Evolutionary conservation across 2,113 vertebrate genomes (phyloP).

Genomic region (Nibea albiflora): DNA sequence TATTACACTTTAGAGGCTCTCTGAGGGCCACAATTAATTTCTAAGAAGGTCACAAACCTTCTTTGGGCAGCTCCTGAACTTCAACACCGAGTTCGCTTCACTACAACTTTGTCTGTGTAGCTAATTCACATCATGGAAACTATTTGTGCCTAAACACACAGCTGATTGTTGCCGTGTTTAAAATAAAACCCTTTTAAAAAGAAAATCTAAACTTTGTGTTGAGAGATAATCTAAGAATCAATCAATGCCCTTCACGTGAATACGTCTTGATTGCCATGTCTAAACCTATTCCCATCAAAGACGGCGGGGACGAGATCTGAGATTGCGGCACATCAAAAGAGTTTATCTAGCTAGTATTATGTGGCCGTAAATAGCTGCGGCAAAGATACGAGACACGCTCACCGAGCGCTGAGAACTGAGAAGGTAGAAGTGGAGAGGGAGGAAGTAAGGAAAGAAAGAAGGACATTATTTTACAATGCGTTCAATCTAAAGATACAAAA

Average conservation of each 20-base stretch:
- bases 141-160: conserved; percentile 45
- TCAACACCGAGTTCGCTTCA: conserved; percentile 27
- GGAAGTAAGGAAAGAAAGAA: neutral
- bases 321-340: conserved; percentile 80
- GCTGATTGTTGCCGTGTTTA: conserved; percentile 56
- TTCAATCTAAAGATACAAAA: conserved; percentile 5
- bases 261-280: conserved; percentile 78
- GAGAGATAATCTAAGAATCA: conserved; percentile 78
- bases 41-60: conserved; percentile 22
- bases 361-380: conserved; percentile 69
- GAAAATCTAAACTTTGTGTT: conserved; percentile 63
- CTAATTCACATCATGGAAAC: conserved; percentile 60
- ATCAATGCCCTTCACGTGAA: conserved; percentile 75
- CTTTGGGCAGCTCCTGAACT: conserved; percentile 36
- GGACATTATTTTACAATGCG: conserved; percentile 1
- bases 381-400: conserved; percentile 25
- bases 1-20: conserved; percentile 18
- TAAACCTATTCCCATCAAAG: conserved; percentile 78
- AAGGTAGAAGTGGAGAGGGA: conserved; percentile 19
- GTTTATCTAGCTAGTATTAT: conserved; percentile 73
- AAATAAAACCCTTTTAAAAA: conserved; percentile 62
- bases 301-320: conserved; percentile 66
- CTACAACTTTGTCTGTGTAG: conserved; percentile 29
- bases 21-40: conserved; percentile 29
- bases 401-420: conserved; percentile 16